These are phyloP conservation scores for Eremophila alpestris DNA, from an alignment of 2,797 vertebrate species.

Conservation along the genomic window DNA sequence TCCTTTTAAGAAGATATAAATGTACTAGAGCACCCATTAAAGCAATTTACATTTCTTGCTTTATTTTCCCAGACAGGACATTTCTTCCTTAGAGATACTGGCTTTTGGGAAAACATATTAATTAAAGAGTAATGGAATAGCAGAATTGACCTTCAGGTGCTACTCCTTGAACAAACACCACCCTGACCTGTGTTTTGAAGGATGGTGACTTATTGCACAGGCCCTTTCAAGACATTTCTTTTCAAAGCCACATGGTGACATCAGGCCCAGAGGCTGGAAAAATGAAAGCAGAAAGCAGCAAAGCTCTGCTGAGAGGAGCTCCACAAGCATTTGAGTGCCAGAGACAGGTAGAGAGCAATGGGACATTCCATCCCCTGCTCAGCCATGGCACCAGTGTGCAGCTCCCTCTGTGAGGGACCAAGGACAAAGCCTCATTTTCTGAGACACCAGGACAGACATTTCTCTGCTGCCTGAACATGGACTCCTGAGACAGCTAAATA, in stretches of 20 bases:
- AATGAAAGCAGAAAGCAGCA: neutral
- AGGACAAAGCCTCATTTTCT: neutral
- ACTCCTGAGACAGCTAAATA: neutral
- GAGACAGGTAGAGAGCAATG: rapidly evolving
- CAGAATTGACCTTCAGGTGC: neutral
- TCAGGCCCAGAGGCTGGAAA: neutral
- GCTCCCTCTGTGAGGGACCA: neutral
- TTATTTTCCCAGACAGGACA: neutral
- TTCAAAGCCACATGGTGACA: neutral
- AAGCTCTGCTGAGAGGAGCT: neutral
- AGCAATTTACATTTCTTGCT: neutral
- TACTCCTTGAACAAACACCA: neutral
- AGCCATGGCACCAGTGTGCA: neutral
- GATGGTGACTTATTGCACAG: neutral
- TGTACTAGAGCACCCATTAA: neutral
- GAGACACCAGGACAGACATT: neutral
- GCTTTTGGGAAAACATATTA: neutral
- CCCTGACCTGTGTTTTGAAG: neutral
- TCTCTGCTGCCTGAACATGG: neutral
- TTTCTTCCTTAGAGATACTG: neutral
- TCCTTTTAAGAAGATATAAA: neutral
- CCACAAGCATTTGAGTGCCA: neutral
- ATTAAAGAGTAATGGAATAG: neutral
- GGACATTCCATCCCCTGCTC: neutral
- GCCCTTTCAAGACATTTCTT: neutral